Evolutionary conservation across 92 coral and sea anemone genomes (phyloP), one percentile per base, ranked within the genome.

Genomic region (Phenganax marumi): DNA sequence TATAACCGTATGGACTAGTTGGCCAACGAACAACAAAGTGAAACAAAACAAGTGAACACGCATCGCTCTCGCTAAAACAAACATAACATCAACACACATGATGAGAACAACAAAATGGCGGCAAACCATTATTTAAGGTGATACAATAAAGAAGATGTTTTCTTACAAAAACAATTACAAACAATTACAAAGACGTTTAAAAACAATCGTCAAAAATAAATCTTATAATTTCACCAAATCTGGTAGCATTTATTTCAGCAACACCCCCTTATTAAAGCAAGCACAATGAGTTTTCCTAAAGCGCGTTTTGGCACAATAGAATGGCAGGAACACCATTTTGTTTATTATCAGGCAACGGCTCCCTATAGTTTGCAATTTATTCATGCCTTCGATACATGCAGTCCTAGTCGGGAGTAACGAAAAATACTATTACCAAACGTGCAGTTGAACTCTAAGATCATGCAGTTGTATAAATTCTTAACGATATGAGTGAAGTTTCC

Each of bases 261-360:
- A 78, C 83, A 61, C 83, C 83, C 83, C 83, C 83, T 78, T 46
- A 61, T 78, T 78, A 78, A 63, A 9, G 68, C 49, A 50, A 61
- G 51, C 52, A 78, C 83, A 78, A 78, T 26, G 83, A 78, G 68
- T 62, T 49, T 25, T 58, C 83, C 72, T 78, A 19, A 55, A 46
- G 83, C 22, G 25, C 58, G 48, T 78, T 18, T 61, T 78, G 57
- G 57, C 61, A 71, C 61, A 62, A 56, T 16, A 72, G 25, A 78
- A 62, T 66, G 26, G 43, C 73, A 78, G 83, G 83, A 26, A 46
- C 63, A 61, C 73, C 83, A 61, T 78, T 78, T 50, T 78, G 73
- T 78, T 78, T 78, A 78, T 78, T 78, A 78, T 26, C 68, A 21
- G 63, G 53, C 49, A 14, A 66, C 65, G 73, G 51, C 72, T 78